Conservation (phyloP, 2,888 invertebrate species). For the Conchocele bisecta region DNA sequence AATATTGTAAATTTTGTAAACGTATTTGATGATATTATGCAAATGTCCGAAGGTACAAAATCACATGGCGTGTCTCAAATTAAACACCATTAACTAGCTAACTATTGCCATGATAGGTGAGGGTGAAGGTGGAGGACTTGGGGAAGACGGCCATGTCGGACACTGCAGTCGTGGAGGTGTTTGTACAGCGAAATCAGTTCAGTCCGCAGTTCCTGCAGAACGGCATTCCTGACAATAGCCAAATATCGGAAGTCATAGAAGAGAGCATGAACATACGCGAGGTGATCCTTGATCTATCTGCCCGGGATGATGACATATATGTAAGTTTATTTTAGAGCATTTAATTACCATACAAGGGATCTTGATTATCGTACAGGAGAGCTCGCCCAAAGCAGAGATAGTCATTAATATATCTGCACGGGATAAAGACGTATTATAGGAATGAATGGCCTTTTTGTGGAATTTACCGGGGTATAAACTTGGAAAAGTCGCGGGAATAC, state of each 20-base stretch:
- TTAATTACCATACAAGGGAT: neutral
- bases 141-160: conserved; percentile 46
- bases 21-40: too few species aligned
- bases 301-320: conserved; percentile 59
- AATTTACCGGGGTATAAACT: too few species aligned
- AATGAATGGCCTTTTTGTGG: too few species aligned
- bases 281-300: conserved; percentile 48
- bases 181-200: conserved; percentile 56
- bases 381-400: too few species aligned
- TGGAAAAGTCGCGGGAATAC: too few species aligned
- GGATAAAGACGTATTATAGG: too few species aligned
- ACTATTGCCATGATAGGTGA: conserved; percentile 38
- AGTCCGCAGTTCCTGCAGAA: conserved; percentile 39
- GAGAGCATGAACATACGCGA: conserved; percentile 48
- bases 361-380: neutral
- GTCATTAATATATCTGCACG: too few species aligned
- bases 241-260: conserved; percentile 30
- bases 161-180: conserved; percentile 56
- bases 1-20: too few species aligned
- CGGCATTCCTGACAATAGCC: conserved; percentile 28
- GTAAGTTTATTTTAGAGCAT: conserved; percentile 49
- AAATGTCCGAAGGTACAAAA: too few species aligned
- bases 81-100: too few species aligned
- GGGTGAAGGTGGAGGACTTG: conserved; percentile 57
- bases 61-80: too few species aligned